Conservation (phyloP, 2,113 vertebrate species). For the Corythoichthys intestinalis region DNA sequence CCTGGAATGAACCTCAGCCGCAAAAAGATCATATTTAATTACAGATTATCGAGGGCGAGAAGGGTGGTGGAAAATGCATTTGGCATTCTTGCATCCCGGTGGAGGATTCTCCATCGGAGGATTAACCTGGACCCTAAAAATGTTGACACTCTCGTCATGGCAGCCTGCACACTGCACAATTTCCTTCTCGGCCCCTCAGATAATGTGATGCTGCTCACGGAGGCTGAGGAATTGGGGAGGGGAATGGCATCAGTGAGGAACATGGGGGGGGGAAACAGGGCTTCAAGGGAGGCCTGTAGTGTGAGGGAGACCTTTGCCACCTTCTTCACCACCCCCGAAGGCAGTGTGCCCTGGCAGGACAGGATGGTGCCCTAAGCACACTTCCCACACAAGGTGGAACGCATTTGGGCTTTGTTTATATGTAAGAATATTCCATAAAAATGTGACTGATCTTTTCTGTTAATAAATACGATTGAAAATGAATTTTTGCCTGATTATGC, state of each 20-base stretch:
- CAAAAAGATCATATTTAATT: neutral
- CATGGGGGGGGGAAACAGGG: neutral
- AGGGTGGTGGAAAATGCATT: no score
- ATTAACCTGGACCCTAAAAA: no score
- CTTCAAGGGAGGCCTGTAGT: neutral
- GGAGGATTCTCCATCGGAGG: no score
- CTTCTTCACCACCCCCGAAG: neutral
- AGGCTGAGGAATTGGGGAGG: slow-evolving; percentile 1
- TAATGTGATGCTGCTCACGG: neutral
- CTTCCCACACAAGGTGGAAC: no score
- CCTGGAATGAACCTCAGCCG: neutral
- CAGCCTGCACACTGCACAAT: neutral
- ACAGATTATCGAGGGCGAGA: neutral
- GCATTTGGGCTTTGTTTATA: no score
- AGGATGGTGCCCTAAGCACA: neutral
- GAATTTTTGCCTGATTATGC: no score
- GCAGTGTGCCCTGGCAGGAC: slow-evolving; percentile 1
- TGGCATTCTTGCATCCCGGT: no score
- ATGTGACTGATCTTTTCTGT: no score
- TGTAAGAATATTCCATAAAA: no score
- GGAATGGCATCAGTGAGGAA: neutral
- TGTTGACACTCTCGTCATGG: neutral
- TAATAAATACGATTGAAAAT: no score
- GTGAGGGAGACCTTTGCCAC: neutral
- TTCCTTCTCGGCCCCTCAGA: neutral